Base-by-base conservation (phyloP, 2,113 vertebrate species). In the Caloenas nicobarica region DNA sequence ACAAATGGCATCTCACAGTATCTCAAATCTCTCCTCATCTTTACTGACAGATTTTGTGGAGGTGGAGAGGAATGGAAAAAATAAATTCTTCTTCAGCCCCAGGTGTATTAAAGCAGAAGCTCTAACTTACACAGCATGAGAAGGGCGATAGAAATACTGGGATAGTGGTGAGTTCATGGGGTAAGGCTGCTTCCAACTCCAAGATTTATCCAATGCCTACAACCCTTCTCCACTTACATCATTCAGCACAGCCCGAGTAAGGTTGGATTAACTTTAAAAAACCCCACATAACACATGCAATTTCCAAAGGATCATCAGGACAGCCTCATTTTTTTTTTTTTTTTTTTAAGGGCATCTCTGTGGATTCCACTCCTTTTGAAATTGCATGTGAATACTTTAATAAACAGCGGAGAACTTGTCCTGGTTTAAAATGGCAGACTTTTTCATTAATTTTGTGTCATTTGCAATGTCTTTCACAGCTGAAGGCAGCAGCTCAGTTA, bases 241-340 rank as follows among this genome's bases (percentile, higher is more conserved):
- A 44, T 26, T 38, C 61, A 61, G 71, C 40, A 44, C 23, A 86
- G 42, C 26, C 14, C 71, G 57, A 1, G 36, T 54, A 76, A 87
- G 23, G 22, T 13, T 61, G 48, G 19, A 60, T 38, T 81, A 17
- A 74, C 53, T 56, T 40, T 17, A 18, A 81, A 38, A 38, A n/a
- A 4, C 11, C 8, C 10, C 60, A 46, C 0, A 0, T 29, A 83
- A 77, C 7, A 38, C 9, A 13, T 8, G 50, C 0, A 0, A 24
- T 66, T 81, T 81, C 51, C 60, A 38, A 71, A 64, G 34, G 48
- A 24, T 40, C 17, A 25, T 78, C 53, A 81, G 21, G 34, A 46
- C 60, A 74, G 29, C 4, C 16, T 40, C 26, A 31, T 31, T 13
- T 22, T 61, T 13, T 22, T 31, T 13, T 22, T 61, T 13, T 22